phyloP scores from a whole-genome alignment of 1,140 invertebrate species.

The Psilanteris sp. region DNA sequence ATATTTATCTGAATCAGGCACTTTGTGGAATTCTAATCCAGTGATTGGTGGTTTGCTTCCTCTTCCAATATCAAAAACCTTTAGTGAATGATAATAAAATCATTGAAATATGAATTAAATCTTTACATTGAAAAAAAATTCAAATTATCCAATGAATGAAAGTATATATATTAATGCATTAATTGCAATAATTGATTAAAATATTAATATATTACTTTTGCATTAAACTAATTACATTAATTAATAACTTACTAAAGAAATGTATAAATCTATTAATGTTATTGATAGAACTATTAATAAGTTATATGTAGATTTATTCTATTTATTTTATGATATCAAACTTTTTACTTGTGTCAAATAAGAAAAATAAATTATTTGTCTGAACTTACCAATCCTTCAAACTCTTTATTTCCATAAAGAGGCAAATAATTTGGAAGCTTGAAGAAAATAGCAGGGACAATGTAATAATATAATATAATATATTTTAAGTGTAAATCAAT shows the following conservation, averaged over 20 bases:
- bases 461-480: slow-evolving; percentile 36
- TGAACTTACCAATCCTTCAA: slow-evolving; percentile 85
- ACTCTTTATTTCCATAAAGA: slow-evolving; percentile 85
- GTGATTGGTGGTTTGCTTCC: slow-evolving; percentile 87
- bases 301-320: too few relatives aligned
- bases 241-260: too few relatives aligned
- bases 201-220: too few relatives aligned
- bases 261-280: too few relatives aligned
- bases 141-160: too few relatives aligned
- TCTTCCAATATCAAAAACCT: slow-evolving; percentile 93
- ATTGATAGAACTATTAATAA: too few relatives aligned
- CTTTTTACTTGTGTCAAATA: too few relatives aligned
- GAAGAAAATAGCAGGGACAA: slow-evolving; percentile 66
- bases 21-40: slow-evolving; percentile 90
- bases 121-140: too few relatives aligned
- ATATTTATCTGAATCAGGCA: slow-evolving; percentile 85
- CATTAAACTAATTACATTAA: too few relatives aligned
- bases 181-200: too few relatives aligned
- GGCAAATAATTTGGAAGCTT: slow-evolving; percentile 88
- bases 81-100: slow-evolving; percentile 23
- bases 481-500: slow-evolving; percentile 2
- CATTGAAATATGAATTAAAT: background rate
- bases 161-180: too few relatives aligned
- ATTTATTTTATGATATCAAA: too few relatives aligned
- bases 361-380: background rate